These are phyloP conservation scores for Brassicogethes aeneus DNA, from an alignment of 2,888 invertebrate genomes.

Conservation along the genomic window DNA sequence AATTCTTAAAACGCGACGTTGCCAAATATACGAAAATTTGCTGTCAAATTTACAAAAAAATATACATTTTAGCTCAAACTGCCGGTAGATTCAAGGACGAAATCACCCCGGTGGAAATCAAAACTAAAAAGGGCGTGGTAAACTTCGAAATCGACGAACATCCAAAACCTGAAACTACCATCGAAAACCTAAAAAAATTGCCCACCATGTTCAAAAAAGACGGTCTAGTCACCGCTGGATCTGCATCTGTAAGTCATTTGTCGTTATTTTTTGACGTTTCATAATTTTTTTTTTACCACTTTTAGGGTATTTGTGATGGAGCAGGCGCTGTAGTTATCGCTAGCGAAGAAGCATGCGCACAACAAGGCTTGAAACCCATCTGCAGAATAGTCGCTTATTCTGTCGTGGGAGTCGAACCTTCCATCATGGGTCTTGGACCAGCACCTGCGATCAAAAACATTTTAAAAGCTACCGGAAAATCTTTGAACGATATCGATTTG, in stretches of 20 bases:
- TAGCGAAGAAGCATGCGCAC: slow-evolving; percentile 78
- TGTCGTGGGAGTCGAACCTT: slow-evolving; percentile 92
- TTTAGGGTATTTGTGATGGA: slow-evolving; percentile 95
- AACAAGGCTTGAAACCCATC: slow-evolving; percentile 74
- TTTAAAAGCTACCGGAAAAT: slow-evolving; percentile 67
- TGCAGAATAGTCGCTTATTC: slow-evolving; percentile 88
- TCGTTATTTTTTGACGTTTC: slow-evolving; percentile 10
- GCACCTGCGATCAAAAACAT: slow-evolving; percentile 87
- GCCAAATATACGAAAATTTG: no score
- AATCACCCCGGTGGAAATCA: slow-evolving; percentile 76
- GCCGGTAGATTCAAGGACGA: slow-evolving; percentile 85
- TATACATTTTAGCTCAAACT: slow-evolving; percentile 59
- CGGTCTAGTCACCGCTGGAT: slow-evolving; percentile 90
- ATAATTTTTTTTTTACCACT: slow-evolving; percentile 7
- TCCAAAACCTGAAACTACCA: slow-evolving; percentile 80
- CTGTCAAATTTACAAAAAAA: neutral
- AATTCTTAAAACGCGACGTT: no score
- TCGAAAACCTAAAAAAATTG: slow-evolving; percentile 77
- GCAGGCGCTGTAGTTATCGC: slow-evolving; percentile 88
- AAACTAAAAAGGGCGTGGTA: slow-evolving; percentile 74
- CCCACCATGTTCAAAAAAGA: slow-evolving; percentile 88
- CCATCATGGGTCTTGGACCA: slow-evolving; percentile 97
- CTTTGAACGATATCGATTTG: slow-evolving; percentile 80
- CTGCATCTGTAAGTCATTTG: slow-evolving; percentile 84
- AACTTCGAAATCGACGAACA: slow-evolving; percentile 84